Conservation (phyloP, 2,113 vertebrate genomes). For the Mobula birostris region DNA sequence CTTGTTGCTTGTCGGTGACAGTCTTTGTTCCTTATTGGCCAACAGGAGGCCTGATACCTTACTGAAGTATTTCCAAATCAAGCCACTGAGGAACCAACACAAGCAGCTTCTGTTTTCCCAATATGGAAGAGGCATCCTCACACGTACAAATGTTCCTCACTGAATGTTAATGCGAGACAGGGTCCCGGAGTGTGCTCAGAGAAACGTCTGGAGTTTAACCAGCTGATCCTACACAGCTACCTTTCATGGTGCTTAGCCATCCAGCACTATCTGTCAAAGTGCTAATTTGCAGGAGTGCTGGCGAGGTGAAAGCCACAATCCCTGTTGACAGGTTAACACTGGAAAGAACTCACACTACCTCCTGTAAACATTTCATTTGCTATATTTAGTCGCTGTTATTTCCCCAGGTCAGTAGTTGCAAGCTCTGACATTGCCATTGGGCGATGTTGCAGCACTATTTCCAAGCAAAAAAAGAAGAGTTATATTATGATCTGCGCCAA, state of each 20-base stretch:
- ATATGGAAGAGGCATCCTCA: background rate
- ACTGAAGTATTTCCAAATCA: background rate
- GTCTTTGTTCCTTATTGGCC: background rate
- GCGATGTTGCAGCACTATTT: background rate
- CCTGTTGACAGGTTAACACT: background rate
- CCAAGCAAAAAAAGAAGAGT: background rate
- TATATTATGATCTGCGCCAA: background rate
- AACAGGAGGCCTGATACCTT: background rate
- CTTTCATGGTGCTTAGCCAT: background rate
- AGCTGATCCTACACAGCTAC: background rate
- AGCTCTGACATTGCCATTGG: background rate
- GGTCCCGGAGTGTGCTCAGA: background rate
- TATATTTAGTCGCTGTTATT: conserved; percentile 9
- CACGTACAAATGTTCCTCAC: background rate
- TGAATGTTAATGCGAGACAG: background rate
- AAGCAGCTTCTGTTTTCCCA: background rate
- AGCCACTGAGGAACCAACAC: background rate
- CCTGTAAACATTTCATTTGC: background rate
- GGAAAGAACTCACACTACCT: background rate
- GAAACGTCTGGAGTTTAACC: background rate
- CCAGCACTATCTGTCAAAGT: background rate
- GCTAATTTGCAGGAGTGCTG: background rate
- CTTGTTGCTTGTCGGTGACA: background rate
- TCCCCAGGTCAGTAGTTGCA: background rate
- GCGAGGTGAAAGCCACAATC: background rate